Base-by-base conservation (phyloP, 2,888 invertebrate genomes). In the Lasioglossum zephyrum region DNA sequence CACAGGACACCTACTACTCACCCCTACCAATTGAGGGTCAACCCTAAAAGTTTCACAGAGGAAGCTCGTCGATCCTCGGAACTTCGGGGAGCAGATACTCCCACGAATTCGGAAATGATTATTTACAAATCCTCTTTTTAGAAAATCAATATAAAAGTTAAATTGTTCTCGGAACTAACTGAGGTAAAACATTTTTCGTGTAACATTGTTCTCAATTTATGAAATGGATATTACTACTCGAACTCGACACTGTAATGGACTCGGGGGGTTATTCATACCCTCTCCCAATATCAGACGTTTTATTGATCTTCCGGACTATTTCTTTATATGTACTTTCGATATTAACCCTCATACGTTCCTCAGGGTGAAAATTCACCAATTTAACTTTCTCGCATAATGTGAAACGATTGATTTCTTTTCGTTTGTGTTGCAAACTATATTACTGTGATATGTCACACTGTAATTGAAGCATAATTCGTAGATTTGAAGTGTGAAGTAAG, bases 1-100 rank as follows among this genome's bases (percentile, higher is more conserved):
- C 77, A 72, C 63, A 22, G 39, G 22, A 69, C 39, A 39, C 36
- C 69, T 39, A 22, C 9, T 31, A 9, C 36, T 39, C 69, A 69
- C 69, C 69, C 39, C 22, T 69, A 69, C 69, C 69, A 69, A 69
- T 69, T 69, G 69, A 69, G 69, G 69, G 66, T 66, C 36, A 66
- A 66, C 66, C 66, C 16, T 66, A 31, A 31, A 36, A 16, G 66
- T 66, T 18, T 18, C 36, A 36, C 18, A 8, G 36, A 36, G 0
- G 36, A 66, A 18, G 66, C 31, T 66, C 66, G 66, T 66, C 66
- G 66, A 36, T 18, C 66, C 60, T 60, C 26, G 60, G 13, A 60
- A 26, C 60, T 26, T 6, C 8, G 18, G 18, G 16, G 18, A 6
- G 18, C 31, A 18, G 18, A 3, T 66, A 18, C 63, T 66, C 16